Percentiles rank a stretch among this genome's conserved stretches.
Conservation (phyloP, 2,888 invertebrate genomes). For the Polymixis flavicincta region DNA sequence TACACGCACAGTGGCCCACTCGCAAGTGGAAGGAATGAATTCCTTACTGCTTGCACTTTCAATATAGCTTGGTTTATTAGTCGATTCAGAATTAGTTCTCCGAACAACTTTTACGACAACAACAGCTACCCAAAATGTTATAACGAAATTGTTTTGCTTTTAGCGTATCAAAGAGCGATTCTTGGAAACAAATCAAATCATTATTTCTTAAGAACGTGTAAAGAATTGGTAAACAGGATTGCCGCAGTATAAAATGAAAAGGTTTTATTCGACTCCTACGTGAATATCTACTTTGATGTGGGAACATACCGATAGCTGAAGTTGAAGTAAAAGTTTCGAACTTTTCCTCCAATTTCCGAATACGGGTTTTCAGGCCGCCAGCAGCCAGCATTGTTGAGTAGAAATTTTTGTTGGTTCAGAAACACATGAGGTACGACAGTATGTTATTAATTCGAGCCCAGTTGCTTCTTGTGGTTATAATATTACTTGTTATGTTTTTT, state of each 20-base stretch:
- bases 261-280: neutral
- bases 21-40: conserved; percentile 84
- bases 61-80: conserved; percentile 79
- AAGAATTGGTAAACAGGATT: conserved; percentile 11
- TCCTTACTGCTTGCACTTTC: conserved; percentile 88
- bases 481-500: neutral
- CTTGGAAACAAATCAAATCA: conserved; percentile 21
- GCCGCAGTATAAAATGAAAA: neutral
- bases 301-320: conserved; percentile 6
- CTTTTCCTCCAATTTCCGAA: conserved; percentile 32
- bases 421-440: neutral
- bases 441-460: conserved; percentile 1
- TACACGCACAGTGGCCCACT: conserved; percentile 82
- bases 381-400: conserved; percentile 9
- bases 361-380: conserved; percentile 22
- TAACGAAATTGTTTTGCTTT: conserved; percentile 34
- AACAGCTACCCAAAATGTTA: conserved; percentile 53
- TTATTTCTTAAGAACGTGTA: conserved; percentile 15
- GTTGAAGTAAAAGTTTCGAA: conserved; percentile 31
- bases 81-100: conserved; percentile 75
- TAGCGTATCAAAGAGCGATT: conserved; percentile 19
- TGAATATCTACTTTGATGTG: conserved; percentile 4
- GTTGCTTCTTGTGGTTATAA: neutral
- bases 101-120: conserved; percentile 67
- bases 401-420: conserved; percentile 16